A percentile compares a stretch with the other conserved stretches of the same genome.
Conservation (phyloP, 2,888 invertebrate species). For the Lasioglossum oenotherae region DNA sequence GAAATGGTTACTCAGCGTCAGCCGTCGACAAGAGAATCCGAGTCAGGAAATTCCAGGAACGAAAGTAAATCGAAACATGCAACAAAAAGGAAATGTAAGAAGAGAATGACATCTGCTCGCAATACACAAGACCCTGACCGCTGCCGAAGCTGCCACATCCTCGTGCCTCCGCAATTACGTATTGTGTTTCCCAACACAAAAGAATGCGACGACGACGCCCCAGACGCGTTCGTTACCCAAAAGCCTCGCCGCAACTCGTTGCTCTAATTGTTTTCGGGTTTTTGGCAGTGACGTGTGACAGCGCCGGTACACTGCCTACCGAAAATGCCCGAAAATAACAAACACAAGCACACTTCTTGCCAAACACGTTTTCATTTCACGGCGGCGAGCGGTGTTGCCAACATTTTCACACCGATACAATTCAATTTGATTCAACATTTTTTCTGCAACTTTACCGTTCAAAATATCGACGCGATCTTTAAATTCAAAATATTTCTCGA, state of each 20-base stretch:
- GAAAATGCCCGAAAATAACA: background rate
- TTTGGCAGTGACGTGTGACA: background rate
- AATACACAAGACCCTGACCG: conserved; percentile 50
- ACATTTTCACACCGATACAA: background rate
- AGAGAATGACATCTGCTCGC: conserved; percentile 48
- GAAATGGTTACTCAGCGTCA: background rate
- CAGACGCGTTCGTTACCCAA: conserved; percentile 11
- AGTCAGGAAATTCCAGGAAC: background rate
- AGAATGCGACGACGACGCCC: conserved; percentile 5
- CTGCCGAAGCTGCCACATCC: conserved; percentile 46
- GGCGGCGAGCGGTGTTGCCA: background rate
- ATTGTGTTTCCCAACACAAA: conserved; percentile 34
- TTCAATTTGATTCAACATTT: background rate
- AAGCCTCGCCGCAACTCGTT: background rate
- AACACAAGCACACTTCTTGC: background rate
- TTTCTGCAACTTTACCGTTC: background rate
- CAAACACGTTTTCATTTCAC: background rate
- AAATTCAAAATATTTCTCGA: background rate
- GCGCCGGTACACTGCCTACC: background rate
- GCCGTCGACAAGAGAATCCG: background rate
- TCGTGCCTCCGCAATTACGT: conserved; percentile 47
- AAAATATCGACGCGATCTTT: background rate
- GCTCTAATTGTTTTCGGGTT: conserved; percentile 2
- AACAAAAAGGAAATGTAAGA: conserved; percentile 34
- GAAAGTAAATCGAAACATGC: conserved; percentile 16